Evolutionary conservation across 1,140 invertebrate genomes (phyloP), one percentile per base, ranked within the genome.

Genomic region (Brachionus sp.): DNA sequence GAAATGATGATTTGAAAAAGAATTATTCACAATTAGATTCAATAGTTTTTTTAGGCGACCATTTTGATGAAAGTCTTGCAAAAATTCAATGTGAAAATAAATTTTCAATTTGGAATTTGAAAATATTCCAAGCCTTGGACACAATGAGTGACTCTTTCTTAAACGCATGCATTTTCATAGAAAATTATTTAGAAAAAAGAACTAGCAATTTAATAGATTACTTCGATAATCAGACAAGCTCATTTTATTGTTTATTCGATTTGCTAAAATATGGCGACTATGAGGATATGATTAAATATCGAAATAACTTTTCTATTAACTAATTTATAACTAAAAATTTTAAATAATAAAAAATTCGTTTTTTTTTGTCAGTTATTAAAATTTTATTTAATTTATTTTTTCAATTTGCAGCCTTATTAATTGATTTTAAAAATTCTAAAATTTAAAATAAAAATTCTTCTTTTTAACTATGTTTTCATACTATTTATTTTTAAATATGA

Each of bases 1-100:
- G 50, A 39, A 62, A 80, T 29, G 77, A 80, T 44, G 77, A 80
- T 13, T 44, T 80, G 33, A 80, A 80, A 37, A 57, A 66, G 35
- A 44, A 7, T 1, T 80, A 80, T 44, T 2, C n/a, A 5, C 12
- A 57, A 7, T 35, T 80, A 9, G 10, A 57, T 35, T 19, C 13
- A 13, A 16, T 80, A n/a, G 23, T 35, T 12, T 53, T 80, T 29
- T 19, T 80, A 19, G 77, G 50, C 19, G 35, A 12, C 5, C 19
- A 42, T 10, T 75, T 75, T 25, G 23, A 23, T 7, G 33, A 70
- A 2, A 25, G 23, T 70, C 23, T 37, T 1, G 13, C 23, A n/a
- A 50, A 75, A 12, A 16, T 19, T 29, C n/a, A 16, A 13, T 23
- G 16, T 46, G 13, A 16, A 12, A 46, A 46, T 75, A 2, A 42